A percentile compares a stretch with the other conserved stretches of the same genome.
Evolutionary conservation across 2,797 vertebrate genomes (phyloP).

Genomic region (Rousettus madagascariensis): DNA sequence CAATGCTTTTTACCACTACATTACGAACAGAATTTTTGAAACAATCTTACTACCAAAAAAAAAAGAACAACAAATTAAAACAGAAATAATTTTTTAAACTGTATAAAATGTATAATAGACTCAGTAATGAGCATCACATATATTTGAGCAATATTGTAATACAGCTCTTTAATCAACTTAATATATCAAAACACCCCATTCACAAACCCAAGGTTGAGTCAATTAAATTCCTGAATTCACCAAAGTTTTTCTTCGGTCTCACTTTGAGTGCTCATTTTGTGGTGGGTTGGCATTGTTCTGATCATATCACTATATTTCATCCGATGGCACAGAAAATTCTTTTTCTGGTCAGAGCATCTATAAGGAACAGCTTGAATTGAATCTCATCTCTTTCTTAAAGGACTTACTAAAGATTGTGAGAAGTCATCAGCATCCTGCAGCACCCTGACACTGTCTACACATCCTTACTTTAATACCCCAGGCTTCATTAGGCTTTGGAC

Average conservation of each 20-base stretch:
- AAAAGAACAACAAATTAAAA: neutral
- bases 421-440: neutral
- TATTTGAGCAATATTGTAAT: neutral
- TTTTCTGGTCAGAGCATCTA: neutral
- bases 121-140: neutral
- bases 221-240: neutral
- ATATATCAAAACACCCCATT: neutral
- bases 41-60: neutral
- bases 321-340: neutral
- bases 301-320: neutral
- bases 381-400: neutral
- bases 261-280: neutral
- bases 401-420: neutral
- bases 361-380: neutral
- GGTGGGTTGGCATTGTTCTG: neutral
- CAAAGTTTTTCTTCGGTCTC: neutral
- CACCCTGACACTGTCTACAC: neutral
- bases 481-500: neutral
- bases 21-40: slow-evolving; percentile 1
- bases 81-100: neutral
- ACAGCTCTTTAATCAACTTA: neutral
- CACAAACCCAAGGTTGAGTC: neutral
- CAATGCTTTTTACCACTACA: neutral
- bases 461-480: neutral
- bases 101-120: neutral